Percentiles rank a stretch among this genome's conserved stretches.
Evolutionary conservation across 2,888 invertebrate genomes (phyloP).

Genomic region (Dryadula phaetusa): DNA sequence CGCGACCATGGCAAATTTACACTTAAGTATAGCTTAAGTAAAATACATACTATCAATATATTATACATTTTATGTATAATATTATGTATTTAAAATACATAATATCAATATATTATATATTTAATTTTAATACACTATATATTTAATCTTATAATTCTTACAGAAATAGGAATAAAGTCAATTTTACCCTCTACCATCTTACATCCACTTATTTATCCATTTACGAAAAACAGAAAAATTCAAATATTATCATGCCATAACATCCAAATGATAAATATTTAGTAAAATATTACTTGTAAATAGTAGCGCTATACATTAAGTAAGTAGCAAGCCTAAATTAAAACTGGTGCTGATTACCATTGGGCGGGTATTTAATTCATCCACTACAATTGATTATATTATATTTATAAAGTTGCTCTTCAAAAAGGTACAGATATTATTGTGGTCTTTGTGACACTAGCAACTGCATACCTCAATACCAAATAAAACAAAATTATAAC

Average conservation of each 20-base stretch:
- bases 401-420: constrained; percentile 24
- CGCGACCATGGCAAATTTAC: background rate
- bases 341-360: constrained; percentile 32
- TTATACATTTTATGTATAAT: no score
- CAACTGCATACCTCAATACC: background rate
- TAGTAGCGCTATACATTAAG: constrained; percentile 13
- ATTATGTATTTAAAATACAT: no score
- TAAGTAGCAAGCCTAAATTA: background rate
- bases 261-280: no score
- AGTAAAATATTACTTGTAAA: background rate
- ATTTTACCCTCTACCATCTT: no score
- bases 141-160: no score
- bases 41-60: no score
- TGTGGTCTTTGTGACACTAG: background rate
- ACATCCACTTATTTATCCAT: no score
- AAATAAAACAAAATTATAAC: background rate
- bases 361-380: constrained; percentile 35
- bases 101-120: no score
- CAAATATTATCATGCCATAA: no score
- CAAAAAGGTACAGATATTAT: constrained; percentile 24
- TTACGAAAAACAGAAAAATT: no score
- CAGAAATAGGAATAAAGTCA: no score
- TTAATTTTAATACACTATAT: no score
- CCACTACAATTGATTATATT: constrained; percentile 21
- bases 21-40: background rate